A percentile compares a stretch with the other conserved stretches of the same genome.
Evolutionary conservation across 2,113 vertebrate genomes (phyloP).

Genomic region (Pterocles gutturalis): DNA sequence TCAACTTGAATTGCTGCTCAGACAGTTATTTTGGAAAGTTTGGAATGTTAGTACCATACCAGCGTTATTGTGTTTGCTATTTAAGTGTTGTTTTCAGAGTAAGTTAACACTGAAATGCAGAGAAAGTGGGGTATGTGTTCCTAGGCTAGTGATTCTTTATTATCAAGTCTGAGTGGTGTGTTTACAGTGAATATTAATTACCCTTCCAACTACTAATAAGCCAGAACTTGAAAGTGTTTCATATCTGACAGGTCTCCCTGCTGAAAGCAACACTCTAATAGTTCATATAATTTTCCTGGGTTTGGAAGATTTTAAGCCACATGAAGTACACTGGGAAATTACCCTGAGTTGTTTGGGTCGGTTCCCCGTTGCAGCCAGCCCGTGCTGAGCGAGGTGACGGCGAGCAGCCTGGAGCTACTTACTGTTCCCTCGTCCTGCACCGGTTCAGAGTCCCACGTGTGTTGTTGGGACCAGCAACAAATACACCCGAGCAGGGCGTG

Average conservation of each 20-base stretch:
- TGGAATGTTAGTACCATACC: constrained; percentile 45
- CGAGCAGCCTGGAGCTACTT: neutral
- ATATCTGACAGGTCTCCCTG: constrained; percentile 13
- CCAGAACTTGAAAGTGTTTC: constrained; percentile 12
- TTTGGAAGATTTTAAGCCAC: neutral
- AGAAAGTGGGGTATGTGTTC: constrained; percentile 41
- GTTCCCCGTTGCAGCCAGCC: neutral
- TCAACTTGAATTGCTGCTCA: constrained; percentile 70
- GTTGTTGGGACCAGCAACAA: neutral
- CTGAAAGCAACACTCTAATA: neutral
- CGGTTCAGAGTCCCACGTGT: rapidly evolving
- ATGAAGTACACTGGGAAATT: neutral
- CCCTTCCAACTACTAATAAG: constrained; percentile 38
- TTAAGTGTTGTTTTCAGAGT: constrained; percentile 54
- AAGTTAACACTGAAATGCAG: constrained; percentile 35
- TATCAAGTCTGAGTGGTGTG: constrained; percentile 63
- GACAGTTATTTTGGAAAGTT: constrained; percentile 74
- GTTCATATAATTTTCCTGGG: neutral
- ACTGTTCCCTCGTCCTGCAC: neutral
- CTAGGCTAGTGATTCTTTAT: constrained; percentile 54
- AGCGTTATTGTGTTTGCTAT: constrained; percentile 19
- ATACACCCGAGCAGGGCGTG: rapidly evolving
- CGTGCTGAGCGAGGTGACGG: rapidly evolving
- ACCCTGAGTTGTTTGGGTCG: neutral
- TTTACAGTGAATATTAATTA: constrained; percentile 75